These are phyloP conservation scores for Gryllus bimaculatus DNA, from an alignment of 1,140 invertebrate genomes.

Conservation along the genomic window DNA sequence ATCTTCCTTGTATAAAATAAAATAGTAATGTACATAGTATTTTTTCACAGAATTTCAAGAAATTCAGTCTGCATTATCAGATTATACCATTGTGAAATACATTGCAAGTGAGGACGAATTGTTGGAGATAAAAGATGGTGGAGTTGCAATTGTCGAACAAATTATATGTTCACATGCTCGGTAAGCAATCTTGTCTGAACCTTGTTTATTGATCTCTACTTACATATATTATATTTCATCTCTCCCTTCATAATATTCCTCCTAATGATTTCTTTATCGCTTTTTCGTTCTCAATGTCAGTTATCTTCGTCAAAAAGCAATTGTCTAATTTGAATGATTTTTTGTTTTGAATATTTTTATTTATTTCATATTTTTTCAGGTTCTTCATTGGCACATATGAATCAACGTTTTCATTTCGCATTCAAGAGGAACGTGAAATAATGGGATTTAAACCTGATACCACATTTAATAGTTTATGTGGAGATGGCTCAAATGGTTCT, in stretches of 20 bases:
- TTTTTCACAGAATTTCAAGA: conserved; percentile 40
- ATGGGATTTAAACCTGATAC: conserved; percentile 67
- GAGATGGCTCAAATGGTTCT: conserved; percentile 30
- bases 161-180: conserved; percentile 80
- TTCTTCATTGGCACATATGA: conserved; percentile 86
- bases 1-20: too few species aligned
- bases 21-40: not conserved
- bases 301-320: too few species aligned
- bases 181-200: conserved; percentile 16
- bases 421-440: conserved; percentile 95
- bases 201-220: not conserved
- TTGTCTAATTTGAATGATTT: not conserved
- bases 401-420: conserved; percentile 92
- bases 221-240: not conserved
- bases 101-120: conserved; percentile 35
- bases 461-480: conserved; percentile 87
- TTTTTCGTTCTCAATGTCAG: not conserved
- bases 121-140: conserved; percentile 66
- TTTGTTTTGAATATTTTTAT: conserved; percentile 14
- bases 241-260: not conserved
- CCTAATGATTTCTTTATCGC: not conserved
- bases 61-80: conserved; percentile 36
- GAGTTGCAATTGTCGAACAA: conserved; percentile 90
- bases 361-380: conserved; percentile 34
- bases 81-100: conserved; percentile 42